phyloP scores from a whole-genome alignment of 2,888 invertebrate species.

The Lacanobia oleracea region DNA sequence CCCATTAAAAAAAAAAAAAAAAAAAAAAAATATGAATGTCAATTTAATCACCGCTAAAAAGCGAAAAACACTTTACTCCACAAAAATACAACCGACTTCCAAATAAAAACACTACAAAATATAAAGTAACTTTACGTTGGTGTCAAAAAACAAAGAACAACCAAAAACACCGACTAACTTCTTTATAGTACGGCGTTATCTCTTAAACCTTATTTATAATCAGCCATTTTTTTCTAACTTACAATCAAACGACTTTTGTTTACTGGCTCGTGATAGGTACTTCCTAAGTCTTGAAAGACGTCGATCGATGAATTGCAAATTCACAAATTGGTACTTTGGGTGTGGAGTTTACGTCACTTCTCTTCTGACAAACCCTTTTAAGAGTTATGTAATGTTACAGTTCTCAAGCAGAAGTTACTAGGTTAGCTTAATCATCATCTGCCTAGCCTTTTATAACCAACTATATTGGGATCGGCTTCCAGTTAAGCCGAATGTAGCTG shows the following conservation, averaged over 20 bases:
- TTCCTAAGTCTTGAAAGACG: conserved; percentile 13
- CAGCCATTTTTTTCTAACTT: conserved; percentile 11
- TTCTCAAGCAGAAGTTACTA: not conserved
- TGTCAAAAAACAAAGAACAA: too few species aligned
- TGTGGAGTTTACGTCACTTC: conserved; percentile 1
- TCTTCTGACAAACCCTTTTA: conserved; percentile 6
- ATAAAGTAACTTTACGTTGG: too few species aligned
- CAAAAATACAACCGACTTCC: too few species aligned
- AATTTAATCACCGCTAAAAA: too few species aligned
- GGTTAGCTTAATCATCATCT: not conserved
- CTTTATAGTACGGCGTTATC: not conserved
- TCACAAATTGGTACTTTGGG: conserved; percentile 14
- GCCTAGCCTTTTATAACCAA: too few species aligned
- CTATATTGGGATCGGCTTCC: too few species aligned
- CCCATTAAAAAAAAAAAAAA: too few species aligned
- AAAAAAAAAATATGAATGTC: too few species aligned
- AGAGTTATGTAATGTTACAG: not conserved
- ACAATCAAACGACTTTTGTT: conserved; percentile 19
- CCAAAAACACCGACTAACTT: too few species aligned
- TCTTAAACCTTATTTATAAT: conserved; percentile 4
- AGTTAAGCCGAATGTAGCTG: too few species aligned
- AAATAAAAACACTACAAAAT: too few species aligned
- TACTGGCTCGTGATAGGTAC: not conserved
- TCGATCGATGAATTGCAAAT: conserved; percentile 35
- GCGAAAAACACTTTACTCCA: too few species aligned